Conservation (phyloP, 2,113 vertebrate genomes). For the human region GRCh38 chr7:89476001-89476500, state of each 20-base stretch:
- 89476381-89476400: neutral
- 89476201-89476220: neutral
- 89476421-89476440: neutral
- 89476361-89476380: conserved; percentile 18
- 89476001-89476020: neutral
- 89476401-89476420: neutral
- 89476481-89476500: neutral
- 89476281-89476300: neutral
- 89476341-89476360: neutral
- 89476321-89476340: neutral
- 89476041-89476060: neutral
- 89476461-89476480: neutral
- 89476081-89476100: neutral
- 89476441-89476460: neutral
- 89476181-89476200: neutral
- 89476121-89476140: neutral
- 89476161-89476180: neutral
- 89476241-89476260: neutral
- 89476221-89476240: neutral
- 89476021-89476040: neutral
- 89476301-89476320: neutral
- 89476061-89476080: neutral
- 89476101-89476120: neutral
- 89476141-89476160: neutral
- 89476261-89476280: neutral